Evolutionary conservation across 2,888 invertebrate genomes (phyloP).

Genomic region (Incurvaria masculella): DNA sequence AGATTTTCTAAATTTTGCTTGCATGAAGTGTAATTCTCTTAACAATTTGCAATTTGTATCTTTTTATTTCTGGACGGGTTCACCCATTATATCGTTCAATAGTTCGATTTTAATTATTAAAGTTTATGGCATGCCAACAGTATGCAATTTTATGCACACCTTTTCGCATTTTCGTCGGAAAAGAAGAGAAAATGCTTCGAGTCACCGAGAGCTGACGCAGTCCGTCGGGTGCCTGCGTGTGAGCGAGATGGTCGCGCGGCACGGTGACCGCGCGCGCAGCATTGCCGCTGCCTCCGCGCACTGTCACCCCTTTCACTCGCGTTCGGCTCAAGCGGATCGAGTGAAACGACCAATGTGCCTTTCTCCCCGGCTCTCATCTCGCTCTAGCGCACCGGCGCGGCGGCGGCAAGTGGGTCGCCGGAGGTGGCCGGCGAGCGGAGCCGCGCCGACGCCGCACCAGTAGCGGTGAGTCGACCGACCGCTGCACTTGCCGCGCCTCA

Average conservation of each 20-base stretch:
- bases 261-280: not conserved
- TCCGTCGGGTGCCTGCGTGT: not conserved
- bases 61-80: too few relatives aligned
- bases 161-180: too few relatives aligned
- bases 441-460: constrained; percentile 36
- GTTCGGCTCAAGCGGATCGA: constrained; percentile 44
- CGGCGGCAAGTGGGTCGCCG: constrained; percentile 30
- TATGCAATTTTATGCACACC: too few relatives aligned
- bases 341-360: constrained; percentile 42
- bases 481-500: constrained; percentile 45
- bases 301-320: constrained; percentile 54
- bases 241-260: not conserved
- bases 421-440: constrained; percentile 33
- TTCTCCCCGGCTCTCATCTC: constrained; percentile 51
- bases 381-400: constrained; percentile 38
- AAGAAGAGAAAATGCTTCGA: too few relatives aligned
- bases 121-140: too few relatives aligned
- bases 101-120: too few relatives aligned
- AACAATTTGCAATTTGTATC: too few relatives aligned
- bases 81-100: too few relatives aligned
- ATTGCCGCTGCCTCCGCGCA: constrained; percentile 38
- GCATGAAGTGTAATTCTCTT: too few relatives aligned
- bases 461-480: constrained; percentile 45
- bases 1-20: too few relatives aligned
- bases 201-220: too few relatives aligned